Evolutionary conservation across 2,888 invertebrate species (phyloP).

Genomic region (Campoplex nolae): DNA sequence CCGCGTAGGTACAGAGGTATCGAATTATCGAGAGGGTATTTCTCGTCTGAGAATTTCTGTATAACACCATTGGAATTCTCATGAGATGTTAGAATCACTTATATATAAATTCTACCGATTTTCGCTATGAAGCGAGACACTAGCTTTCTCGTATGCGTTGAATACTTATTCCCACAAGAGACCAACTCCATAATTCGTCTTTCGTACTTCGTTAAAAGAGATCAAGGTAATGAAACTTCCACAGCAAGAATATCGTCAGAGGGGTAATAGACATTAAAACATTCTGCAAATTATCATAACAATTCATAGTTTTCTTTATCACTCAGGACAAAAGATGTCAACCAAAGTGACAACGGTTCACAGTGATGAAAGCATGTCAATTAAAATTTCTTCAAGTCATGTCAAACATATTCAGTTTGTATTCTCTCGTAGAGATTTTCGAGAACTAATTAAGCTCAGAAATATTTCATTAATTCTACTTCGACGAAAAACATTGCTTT

Average conservation of each 20-base stretch:
- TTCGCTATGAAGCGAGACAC: conserved; percentile 2
- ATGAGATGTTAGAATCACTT: conserved; percentile 9
- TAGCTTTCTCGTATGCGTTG: neutral
- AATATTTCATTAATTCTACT: neutral
- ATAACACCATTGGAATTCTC: conserved; percentile 19
- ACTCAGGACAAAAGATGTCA: neutral
- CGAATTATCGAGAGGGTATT: conserved; percentile 41
- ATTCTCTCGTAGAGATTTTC: neutral
- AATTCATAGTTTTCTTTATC: no score
- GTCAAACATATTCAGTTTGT: neutral
- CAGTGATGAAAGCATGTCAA: neutral
- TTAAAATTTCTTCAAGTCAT: neutral
- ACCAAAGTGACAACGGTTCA: neutral
- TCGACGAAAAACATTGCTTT: neutral
- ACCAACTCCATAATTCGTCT: neutral
- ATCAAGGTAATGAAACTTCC: neutral
- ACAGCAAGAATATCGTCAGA: neutral
- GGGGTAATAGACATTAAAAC: neutral
- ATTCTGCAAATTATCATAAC: neutral
- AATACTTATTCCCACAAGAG: neutral
- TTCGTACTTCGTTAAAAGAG: neutral
- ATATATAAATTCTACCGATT: conserved; percentile 20
- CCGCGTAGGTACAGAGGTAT: conserved; percentile 24
- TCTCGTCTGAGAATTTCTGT: conserved; percentile 40
- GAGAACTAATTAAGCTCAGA: neutral